phyloP scores from a whole-genome alignment of 2,888 invertebrate species.

The Athetis lepigone region DNA sequence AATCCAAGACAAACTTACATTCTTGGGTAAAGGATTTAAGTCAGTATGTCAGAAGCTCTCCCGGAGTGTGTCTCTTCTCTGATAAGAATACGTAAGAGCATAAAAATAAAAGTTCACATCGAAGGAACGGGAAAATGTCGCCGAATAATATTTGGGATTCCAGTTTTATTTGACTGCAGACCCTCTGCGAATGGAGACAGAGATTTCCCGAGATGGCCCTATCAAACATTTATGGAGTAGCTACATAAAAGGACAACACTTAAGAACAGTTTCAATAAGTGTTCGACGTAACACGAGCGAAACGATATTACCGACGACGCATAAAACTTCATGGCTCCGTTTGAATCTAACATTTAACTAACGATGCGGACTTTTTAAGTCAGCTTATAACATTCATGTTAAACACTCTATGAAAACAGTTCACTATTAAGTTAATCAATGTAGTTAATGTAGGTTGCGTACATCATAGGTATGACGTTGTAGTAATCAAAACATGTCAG shows the following conservation, averaged over 20 bases:
- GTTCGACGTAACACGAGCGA: conserved; percentile 80
- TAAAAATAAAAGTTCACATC: conserved; percentile 91
- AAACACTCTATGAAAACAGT: not conserved
- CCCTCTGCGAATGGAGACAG: conserved; percentile 89
- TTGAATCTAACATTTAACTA: conserved; percentile 52
- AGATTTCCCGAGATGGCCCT: conserved; percentile 90
- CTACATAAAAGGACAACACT: conserved; percentile 90
- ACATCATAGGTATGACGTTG: conserved; percentile 18
- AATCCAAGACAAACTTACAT: conserved; percentile 80
- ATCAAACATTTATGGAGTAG: conserved; percentile 91
- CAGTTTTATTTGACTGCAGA: conserved; percentile 90
- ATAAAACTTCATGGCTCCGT: conserved; percentile 59
- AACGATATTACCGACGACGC: conserved; percentile 65
- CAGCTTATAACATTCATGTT: conserved; percentile 3
- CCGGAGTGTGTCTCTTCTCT: conserved; percentile 86
- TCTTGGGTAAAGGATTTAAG: conserved; percentile 84
- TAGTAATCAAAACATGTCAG: conserved; percentile 65
- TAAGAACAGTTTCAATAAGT: conserved; percentile 90
- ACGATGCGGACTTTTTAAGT: conserved; percentile 50
- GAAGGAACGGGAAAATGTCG: conserved; percentile 88
- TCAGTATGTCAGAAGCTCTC: conserved; percentile 87
- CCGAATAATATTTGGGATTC: conserved; percentile 90
- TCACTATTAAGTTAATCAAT: conserved; percentile 22
- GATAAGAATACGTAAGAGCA: conserved; percentile 90
- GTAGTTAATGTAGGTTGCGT: conserved; percentile 20